Conservation (phyloP, 2,797 vertebrate species). For the Heterohyrax brucei region DNA sequence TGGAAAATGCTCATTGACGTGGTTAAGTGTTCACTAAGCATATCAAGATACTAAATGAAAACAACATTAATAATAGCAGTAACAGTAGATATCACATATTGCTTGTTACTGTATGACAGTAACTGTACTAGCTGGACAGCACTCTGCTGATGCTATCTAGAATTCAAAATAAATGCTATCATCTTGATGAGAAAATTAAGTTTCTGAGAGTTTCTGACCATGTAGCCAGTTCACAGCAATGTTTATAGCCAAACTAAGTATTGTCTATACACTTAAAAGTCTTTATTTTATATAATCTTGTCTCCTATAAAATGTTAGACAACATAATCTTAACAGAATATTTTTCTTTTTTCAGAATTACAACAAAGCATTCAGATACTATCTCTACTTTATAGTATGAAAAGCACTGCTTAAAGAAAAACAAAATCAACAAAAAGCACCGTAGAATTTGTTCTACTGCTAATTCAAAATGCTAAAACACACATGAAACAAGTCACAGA, state of each 20-base stretch:
- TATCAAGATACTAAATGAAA: background rate
- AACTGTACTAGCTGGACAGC: background rate
- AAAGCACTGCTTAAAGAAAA: slow-evolving; percentile 52
- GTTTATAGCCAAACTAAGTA: background rate
- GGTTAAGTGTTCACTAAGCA: background rate
- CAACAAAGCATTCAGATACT: slow-evolving; percentile 47
- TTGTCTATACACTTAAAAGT: background rate
- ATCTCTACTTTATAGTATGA: background rate
- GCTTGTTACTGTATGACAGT: background rate
- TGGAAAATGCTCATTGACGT: background rate
- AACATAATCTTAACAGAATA: slow-evolving; percentile 41
- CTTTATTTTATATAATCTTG: background rate
- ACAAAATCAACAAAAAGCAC: slow-evolving; percentile 14
- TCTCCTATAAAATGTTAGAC: background rate
- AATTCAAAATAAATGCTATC: slow-evolving; percentile 30
- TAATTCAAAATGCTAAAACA: slow-evolving; percentile 25
- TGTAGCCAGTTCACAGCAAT: background rate
- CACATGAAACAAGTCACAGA: slow-evolving; percentile 39
- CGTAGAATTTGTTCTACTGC: background rate
- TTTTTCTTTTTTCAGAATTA: slow-evolving; percentile 59
- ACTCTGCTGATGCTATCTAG: background rate
- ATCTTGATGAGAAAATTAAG: background rate
- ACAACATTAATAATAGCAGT: background rate
- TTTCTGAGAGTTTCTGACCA: background rate
- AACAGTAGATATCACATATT: background rate